phyloP scores from a whole-genome alignment of 2,113 vertebrate genomes.

The Hyperoodon ampullatus region DNA sequence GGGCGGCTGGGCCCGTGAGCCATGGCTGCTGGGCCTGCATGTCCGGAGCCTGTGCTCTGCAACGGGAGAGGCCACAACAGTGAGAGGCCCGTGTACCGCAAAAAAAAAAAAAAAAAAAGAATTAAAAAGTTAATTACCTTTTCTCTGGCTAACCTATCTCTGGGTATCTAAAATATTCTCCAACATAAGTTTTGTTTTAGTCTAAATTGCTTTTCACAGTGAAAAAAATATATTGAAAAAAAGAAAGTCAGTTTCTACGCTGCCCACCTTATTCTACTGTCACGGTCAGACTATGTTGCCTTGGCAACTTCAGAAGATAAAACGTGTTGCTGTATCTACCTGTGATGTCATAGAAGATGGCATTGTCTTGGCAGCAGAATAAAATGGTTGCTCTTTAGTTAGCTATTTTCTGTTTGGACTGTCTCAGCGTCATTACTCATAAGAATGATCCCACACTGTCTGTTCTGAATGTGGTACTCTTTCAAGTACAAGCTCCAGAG shows the following conservation, averaged over 20 bases:
- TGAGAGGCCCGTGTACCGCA: too few relatives aligned
- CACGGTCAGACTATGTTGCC: not conserved
- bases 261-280: not conserved
- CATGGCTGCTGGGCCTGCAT: too few relatives aligned
- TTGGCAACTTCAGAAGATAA: slow-evolving; percentile 53
- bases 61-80: too few relatives aligned
- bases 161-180: not conserved
- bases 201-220: slow-evolving; percentile 15
- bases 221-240: not conserved
- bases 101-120: not conserved
- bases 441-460: not conserved
- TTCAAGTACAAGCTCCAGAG: not conserved
- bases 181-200: not conserved
- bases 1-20: too few relatives aligned
- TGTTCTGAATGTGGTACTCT: not conserved
- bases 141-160: not conserved
- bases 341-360: slow-evolving; percentile 57
- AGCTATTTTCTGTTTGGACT: not conserved
- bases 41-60: too few relatives aligned
- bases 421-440: not conserved
- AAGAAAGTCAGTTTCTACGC: not conserved
- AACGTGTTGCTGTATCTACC: not conserved
- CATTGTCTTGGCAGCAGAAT: slow-evolving; percentile 6
- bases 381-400: not conserved
- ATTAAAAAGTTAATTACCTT: not conserved